Evolutionary conservation across 2,888 invertebrate species (phyloP), one percentile per base, ranked within the genome.

Genomic region (Lasioglossum calceatum): DNA sequence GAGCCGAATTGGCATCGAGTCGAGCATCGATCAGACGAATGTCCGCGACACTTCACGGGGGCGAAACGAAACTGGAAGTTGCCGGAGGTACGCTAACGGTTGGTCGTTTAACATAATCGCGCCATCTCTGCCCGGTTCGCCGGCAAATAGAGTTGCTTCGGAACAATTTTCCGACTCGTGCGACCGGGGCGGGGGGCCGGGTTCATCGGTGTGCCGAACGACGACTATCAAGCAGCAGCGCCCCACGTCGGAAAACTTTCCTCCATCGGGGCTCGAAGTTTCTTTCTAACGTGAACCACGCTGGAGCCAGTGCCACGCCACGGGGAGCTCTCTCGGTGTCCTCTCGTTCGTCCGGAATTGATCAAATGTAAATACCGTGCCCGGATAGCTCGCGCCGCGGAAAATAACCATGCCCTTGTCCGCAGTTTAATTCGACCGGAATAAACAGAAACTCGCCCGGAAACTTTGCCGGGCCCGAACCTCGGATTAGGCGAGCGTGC

Each of bases 341-440:
- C 54, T 54, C 50, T 78, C 76, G 39, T 70, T 72, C 64, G 47
- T 14, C 16, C 23, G 27, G 67, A 73, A 79, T 67, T 85, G 86
- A 86, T 86, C 85, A 79, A 86, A 85, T 61, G 81, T 85, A 86
- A 86, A 79, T 85, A 86, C 75, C 27, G 39, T 27, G 5, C 47
- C 12, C 47, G 64, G 72, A 67, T 79, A 58, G 44, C 47, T 47
- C 42, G 73, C 27, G 74, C 61, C 84, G 72, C 23, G 84, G 79
- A 81, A 81, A 81, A 79, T 81, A 81, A 85, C 58, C 39, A 50
- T 23, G 47, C 72, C 10, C 12, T 58, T 58, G 42, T 77, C 54
- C 27, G 61, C 14, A 64, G 71, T 81, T 81, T 76, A 85, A 85
- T 78, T 72, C 77, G 44, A 39, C 47, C 79, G 79, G 79, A 74